Evolutionary conservation across 2,797 vertebrate species (phyloP), one percentile per base, ranked within the genome.

Genomic region (Brachymystax lenok): DNA sequence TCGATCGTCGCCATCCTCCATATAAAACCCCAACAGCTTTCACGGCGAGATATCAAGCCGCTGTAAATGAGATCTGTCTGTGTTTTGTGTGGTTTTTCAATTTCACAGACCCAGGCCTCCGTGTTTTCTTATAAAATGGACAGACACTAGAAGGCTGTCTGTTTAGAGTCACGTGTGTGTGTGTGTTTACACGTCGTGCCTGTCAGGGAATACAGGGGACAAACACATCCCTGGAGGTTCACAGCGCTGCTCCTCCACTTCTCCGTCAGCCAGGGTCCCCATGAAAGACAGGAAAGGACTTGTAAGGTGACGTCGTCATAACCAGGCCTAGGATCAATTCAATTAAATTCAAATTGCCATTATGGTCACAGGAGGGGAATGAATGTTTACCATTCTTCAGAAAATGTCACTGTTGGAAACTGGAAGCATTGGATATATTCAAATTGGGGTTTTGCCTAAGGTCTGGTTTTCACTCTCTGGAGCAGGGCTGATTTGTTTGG

Each of bases 71-170:
- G 19, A 73, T n/a, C 52, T 59, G 27, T 54, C 52, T 72, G 52
- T n/a, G 19, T 56, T 73, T 73, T 24, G n/a, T 17, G 50, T 70
- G 69, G 3, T 5, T 50, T 69, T 69, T 52, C 69, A 71, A 52
- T 71, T 27, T 51, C 69, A 51, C 46, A 59, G 10, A 46, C 40
- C 40, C 12, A 5, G 69, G 35, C 46, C 33, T n/a, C 33, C 13
- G 40, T 71, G 13, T 19, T 5, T 5, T 8, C 35, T 71, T 27
- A 51, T 52, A 51, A 51, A 71, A 71, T 21, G 51, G 40, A 46
- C 46, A 51, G 7, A 27, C 50, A 46, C 21, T 71, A 24, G 21
- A 51, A 27, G 46, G 5, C 46, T 50, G 14, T 69, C 67, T 28
- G 13, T 30, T 35, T n/a, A 33, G 17, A 35, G 40, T 46, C 40